A percentile compares a stretch with the other conserved stretches of the same genome.
Conservation (phyloP, 2,888 invertebrate species). For the Drosophila percnosoma region DNA sequence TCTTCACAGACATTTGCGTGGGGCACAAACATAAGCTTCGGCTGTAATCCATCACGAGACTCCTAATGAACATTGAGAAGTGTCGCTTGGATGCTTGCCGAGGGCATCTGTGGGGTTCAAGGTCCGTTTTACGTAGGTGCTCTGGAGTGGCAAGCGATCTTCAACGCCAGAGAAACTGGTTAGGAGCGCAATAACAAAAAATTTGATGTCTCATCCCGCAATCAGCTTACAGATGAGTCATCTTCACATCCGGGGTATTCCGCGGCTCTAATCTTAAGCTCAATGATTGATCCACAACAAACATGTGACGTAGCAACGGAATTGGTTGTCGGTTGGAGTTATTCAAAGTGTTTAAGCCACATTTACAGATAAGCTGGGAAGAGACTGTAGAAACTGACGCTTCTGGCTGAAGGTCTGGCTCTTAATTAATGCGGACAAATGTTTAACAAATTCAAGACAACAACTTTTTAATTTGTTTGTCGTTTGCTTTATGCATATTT, state of each 20-base stretch:
- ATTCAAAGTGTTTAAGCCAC: constrained; percentile 24
- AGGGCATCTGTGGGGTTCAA: constrained; percentile 46
- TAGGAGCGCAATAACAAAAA: constrained; percentile 21
- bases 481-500: constrained; percentile 48
- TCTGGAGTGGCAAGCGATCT: constrained; percentile 22
- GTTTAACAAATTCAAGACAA: constrained; percentile 31
- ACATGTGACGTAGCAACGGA: constrained; percentile 37
- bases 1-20: constrained; percentile 26
- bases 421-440: constrained; percentile 38
- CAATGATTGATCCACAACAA: constrained; percentile 20
- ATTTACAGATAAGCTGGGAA: constrained; percentile 6
- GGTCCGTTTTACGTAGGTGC: constrained; percentile 38
- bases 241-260: constrained; percentile 70
- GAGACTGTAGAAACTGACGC: not conserved
- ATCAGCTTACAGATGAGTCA: constrained; percentile 52
- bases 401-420: not conserved
- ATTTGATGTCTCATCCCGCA: constrained; percentile 31
- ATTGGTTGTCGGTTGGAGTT: constrained; percentile 1
- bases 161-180: constrained; percentile 38
- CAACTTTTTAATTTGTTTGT: constrained; percentile 46
- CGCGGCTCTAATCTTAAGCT: constrained; percentile 19
- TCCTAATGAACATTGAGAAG: constrained; percentile 36
- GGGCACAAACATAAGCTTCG: constrained; percentile 19
- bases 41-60: constrained; percentile 59
- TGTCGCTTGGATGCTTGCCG: constrained; percentile 19